phyloP scores from a whole-genome alignment of 64 coral and sea anemone species.

The Cladopsammia gracilis region DNA sequence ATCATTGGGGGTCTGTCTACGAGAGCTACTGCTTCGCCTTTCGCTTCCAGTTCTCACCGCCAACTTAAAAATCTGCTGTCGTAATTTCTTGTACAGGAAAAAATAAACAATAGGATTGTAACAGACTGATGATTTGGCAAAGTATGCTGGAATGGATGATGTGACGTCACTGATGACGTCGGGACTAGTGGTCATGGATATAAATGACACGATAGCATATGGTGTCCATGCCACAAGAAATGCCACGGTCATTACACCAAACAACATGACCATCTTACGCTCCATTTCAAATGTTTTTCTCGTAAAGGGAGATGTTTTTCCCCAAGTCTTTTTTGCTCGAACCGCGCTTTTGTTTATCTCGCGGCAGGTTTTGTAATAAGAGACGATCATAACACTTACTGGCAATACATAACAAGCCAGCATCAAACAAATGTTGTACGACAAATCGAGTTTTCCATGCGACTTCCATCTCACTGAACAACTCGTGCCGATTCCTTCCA shows the following conservation, averaged over 20 bases:
- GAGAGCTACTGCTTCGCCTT: too few relatives aligned
- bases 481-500: slow-evolving; percentile 50
- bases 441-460: slow-evolving; percentile 1
- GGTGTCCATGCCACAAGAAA: slow-evolving; percentile 60
- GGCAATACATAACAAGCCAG: slow-evolving; percentile 58
- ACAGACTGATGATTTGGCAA: slow-evolving; percentile 22
- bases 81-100: slow-evolving; percentile 33
- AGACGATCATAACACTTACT: slow-evolving; percentile 12
- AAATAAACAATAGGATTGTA: slow-evolving; percentile 55
- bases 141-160: background rate
- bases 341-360: slow-evolving; percentile 29
- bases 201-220: slow-evolving; percentile 28
- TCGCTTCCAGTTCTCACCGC: too few relatives aligned
- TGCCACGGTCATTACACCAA: slow-evolving; percentile 19
- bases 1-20: too few relatives aligned
- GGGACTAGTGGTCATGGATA: background rate
- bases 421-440: slow-evolving; percentile 59
- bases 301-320: slow-evolving; percentile 1
- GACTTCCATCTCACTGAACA: slow-evolving; percentile 69
- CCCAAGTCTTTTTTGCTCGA: slow-evolving; percentile 9
- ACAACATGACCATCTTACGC: background rate
- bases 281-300: slow-evolving; percentile 16
- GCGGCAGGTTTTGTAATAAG: slow-evolving; percentile 33
- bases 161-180: background rate
- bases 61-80: background rate